Base-by-base conservation (phyloP, 2,113 vertebrate species). In the Percina caprodes region DNA sequence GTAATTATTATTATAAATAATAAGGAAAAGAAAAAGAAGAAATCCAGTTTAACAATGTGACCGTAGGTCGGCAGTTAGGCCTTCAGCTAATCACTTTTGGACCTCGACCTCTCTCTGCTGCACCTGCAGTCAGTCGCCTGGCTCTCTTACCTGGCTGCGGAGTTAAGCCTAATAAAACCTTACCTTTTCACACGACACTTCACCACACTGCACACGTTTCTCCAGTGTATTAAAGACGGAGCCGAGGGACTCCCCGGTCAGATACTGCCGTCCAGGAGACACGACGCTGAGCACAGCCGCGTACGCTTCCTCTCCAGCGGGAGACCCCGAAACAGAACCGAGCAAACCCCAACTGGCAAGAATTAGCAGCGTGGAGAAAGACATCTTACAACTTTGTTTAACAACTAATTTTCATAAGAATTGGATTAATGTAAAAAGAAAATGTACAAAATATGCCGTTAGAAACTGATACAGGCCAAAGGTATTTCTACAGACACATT, bases 101-200 rank as follows among this genome's bases (percentile, higher is more conserved):
- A 95, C 94, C 92, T 94, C 92, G 93, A 92, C 93, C 93, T 46
- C 21, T 45, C 10, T 9, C 15, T 39, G 3, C 74, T 21, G 48
- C 42, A n/a, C 23, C 60, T 46, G 69, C 33, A 35, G 35, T 0
- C 19, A n/a, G 6, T 4, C 59, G 8, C 78, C 59, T 5, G 46
- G n/a, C 88, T 54, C 63, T 49, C 10, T 1, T 0, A 35, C 16
- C 73, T 60, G 79, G 30, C 66, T 15, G 88, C 82, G 39, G 67
- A 69, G 71, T n/a, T 42, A 13, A 62, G 54, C 54, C 70, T 66
- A 86, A 94, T 92, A 92, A 89, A 94, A 84, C 88, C 88, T 56
- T 75, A 95, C 95, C 93, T 95, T 95, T 96, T 58, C 95, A 95
- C 95, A 96, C 95, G 95, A 73, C 95, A 94, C 95, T 55, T 56